Base-by-base conservation (phyloP, 2,888 invertebrate species). In the Xanthorhoe designata region DNA sequence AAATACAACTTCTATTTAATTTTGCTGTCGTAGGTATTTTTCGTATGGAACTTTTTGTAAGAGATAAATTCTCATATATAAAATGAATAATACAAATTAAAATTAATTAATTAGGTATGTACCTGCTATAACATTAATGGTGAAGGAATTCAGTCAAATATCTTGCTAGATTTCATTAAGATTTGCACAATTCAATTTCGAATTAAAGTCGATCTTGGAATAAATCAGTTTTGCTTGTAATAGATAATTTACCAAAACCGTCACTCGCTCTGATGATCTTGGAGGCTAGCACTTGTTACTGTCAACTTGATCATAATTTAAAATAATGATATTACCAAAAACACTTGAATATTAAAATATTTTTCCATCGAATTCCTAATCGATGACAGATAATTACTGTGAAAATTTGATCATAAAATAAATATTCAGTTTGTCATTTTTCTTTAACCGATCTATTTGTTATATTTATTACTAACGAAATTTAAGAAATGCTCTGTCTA, bases 171-270 rank as follows among this genome's bases (percentile, higher is more conserved):
- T 42, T 42, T 42, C 38, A 4, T 32, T 42, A 42, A 4, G 13
- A 42, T 13, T 42, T 42, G 13, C 38, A 42, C 38, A 42, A 42
- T 42, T 3, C 38, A 13, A 42, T 35, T 35, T 35, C 2, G 10
- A 35, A 35, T 42, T 42, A 42, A 54, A 32, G 35, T 17, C 38
- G 54, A 54, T 54, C 38, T 54, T 18, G 32, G 38, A 54, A 54
- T 54, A 38, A 54, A 54, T 54, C 54, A 54, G 18, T 35, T 54
- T 15, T 19, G 19, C n/a, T 42, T 42, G 38, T 42, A 42, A 42
- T 42, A 42, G 38, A 42, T 38, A 38, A 38, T 42, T 42, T 42
- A 42, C 38, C 38, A 42, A 42, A 42, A 42, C 38, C 38, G 38
- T 42, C 38, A 4, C 38, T 42, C 38, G 38, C 38, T 42, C 38